phyloP scores from a whole-genome alignment of 1,140 invertebrate species.

The Dendroctonus valens region DNA sequence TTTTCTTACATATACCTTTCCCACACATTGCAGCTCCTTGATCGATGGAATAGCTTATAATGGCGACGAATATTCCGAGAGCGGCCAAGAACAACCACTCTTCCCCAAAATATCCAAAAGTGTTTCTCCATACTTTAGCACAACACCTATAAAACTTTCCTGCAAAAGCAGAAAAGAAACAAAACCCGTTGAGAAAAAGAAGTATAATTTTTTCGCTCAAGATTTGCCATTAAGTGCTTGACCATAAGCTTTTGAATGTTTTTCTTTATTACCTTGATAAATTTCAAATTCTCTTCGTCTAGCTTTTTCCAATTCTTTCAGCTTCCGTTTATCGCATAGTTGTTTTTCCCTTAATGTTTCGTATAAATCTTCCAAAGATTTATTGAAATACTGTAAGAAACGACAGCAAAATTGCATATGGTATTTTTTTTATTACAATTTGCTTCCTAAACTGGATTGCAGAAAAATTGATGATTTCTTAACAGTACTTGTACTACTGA shows the following conservation, averaged over 20 bases:
- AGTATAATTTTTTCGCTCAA: not conserved
- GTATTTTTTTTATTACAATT: not conserved
- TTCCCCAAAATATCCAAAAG: conserved; percentile 86
- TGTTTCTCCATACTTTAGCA: conserved; percentile 73
- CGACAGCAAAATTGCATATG: not conserved
- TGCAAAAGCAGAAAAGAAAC: conserved; percentile 43
- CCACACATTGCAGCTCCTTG: conserved; percentile 89
- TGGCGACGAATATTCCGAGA: conserved; percentile 91
- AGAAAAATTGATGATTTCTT: too few relatives aligned
- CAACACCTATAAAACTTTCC: conserved; percentile 56
- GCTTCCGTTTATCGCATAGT: conserved; percentile 67
- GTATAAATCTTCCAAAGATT: conserved; percentile 38
- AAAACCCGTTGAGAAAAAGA: not conserved
- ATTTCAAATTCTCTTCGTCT: conserved; percentile 57
- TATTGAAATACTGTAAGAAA: conserved; percentile 32
- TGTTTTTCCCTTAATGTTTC: conserved; percentile 49
- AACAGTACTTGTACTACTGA: too few relatives aligned
- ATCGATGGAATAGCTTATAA: conserved; percentile 94
- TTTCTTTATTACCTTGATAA: conserved; percentile 46
- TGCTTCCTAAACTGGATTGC: too few relatives aligned
- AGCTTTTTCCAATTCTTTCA: conserved; percentile 67
- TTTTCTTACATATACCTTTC: conserved; percentile 52
- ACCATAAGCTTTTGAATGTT: too few relatives aligned
- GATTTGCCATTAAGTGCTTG: too few relatives aligned
- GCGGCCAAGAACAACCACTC: conserved; percentile 96